phyloP scores from a whole-genome alignment of 2,113 vertebrate species.

The Channa argus region DNA sequence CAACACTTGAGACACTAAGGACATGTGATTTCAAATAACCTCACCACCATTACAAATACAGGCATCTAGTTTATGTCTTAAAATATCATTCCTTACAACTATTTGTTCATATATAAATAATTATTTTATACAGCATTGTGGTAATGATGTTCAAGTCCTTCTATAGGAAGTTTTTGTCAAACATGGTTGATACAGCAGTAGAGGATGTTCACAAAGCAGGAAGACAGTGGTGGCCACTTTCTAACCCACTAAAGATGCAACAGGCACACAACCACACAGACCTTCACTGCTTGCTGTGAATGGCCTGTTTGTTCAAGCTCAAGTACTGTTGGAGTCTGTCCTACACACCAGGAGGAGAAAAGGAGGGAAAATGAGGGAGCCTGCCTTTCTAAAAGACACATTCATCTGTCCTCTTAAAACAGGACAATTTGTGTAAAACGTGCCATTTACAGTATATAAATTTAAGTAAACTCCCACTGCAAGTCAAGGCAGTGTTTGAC shows the following conservation, averaged over 20 bases:
- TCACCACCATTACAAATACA: constrained; percentile 25
- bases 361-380: constrained; percentile 71
- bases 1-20: constrained; percentile 42
- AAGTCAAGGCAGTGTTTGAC: constrained; percentile 31
- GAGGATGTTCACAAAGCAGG: constrained; percentile 40
- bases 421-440: constrained; percentile 75
- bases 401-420: constrained; percentile 80
- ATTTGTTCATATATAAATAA: constrained; percentile 52
- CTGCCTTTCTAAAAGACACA: constrained; percentile 84
- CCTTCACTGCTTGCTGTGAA: constrained; percentile 68
- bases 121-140: constrained; percentile 37
- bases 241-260: constrained; percentile 65
- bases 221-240: constrained; percentile 58
- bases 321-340: constrained; percentile 77
- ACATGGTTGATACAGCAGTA: constrained; percentile 42
- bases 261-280: constrained; percentile 67
- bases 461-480: constrained; percentile 50
- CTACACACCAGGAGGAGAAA: constrained; percentile 69
- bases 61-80: constrained; percentile 12
- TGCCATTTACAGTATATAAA: constrained; percentile 68
- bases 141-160: constrained; percentile 38
- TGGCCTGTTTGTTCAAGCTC: constrained; percentile 76
- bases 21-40: constrained; percentile 30
- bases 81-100: constrained; percentile 27
- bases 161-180: constrained; percentile 35